Evolutionary conservation across 1,140 invertebrate genomes (phyloP).

Genomic region (Apis laboriosa): DNA sequence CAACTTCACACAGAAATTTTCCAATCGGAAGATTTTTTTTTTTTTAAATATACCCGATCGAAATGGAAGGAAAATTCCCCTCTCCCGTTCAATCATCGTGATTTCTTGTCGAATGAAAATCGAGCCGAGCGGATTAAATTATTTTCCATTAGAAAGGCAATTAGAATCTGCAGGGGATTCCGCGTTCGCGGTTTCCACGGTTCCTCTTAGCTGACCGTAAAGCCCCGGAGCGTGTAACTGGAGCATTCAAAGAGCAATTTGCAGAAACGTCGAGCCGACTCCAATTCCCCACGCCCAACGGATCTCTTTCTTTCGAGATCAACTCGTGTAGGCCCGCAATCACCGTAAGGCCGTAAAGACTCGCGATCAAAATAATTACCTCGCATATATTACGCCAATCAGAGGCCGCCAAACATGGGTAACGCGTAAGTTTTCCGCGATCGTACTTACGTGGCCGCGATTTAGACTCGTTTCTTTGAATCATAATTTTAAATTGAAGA

Average conservation of each 20-base stretch:
- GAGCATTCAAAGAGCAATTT: conserved; percentile 61
- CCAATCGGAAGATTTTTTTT: too few species aligned
- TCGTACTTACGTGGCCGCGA: not conserved
- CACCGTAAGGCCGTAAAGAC: conserved; percentile 27
- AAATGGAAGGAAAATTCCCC: too few species aligned
- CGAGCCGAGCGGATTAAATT: conserved; percentile 40
- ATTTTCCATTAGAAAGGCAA: conserved; percentile 50
- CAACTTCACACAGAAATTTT: too few species aligned
- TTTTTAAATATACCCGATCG: not conserved
- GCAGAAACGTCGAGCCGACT: conserved; percentile 57
- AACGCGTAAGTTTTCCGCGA: conserved; percentile 22
- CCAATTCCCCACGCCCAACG: conserved; percentile 54
- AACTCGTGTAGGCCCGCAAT: conserved; percentile 11
- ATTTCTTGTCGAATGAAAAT: not conserved
- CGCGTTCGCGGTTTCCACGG: conserved; percentile 24
- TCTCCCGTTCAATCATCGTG: not conserved
- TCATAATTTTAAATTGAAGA: too few species aligned
- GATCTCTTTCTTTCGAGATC: conserved; percentile 51
- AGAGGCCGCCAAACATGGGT: conserved; percentile 7
- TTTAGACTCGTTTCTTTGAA: too few species aligned
- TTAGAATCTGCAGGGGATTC: conserved; percentile 31
- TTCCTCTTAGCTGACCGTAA: conserved; percentile 24
- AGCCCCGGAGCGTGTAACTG: conserved; percentile 50
- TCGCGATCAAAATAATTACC: conserved; percentile 57
- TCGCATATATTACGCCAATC: conserved; percentile 50